Conservation (phyloP, 1,140 invertebrate species). For the Araneus ventricosus region DNA sequence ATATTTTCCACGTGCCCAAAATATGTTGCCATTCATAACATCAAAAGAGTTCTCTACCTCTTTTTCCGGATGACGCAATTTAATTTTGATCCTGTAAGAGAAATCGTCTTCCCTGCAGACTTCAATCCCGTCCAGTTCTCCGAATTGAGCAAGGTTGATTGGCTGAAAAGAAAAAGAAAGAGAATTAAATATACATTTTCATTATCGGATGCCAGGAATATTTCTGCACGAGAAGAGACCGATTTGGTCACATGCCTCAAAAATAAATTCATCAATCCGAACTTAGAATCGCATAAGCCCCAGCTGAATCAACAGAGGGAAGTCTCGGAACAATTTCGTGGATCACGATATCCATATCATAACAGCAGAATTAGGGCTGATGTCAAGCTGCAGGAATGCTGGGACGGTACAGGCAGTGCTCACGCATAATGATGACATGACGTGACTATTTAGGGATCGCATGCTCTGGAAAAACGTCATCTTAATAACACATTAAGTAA, state of each 20-base stretch:
- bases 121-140: constrained; percentile 80
- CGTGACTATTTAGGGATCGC: not conserved
- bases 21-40: not conserved
- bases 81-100: constrained; percentile 82
- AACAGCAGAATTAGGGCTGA: constrained; percentile 2
- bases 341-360: not conserved
- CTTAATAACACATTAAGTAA: not conserved
- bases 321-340: not conserved
- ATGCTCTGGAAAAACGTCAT: not conserved
- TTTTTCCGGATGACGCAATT: constrained; percentile 80
- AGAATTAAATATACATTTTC: constrained; percentile 24
- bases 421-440: not conserved
- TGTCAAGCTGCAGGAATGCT: not conserved
- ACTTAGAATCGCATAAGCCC: not conserved
- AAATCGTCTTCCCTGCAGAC: constrained; percentile 88
- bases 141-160: constrained; percentile 73
- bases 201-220: constrained; percentile 11
- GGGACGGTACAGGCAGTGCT: not conserved
- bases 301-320: not conserved
- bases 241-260: not conserved
- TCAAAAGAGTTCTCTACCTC: constrained; percentile 78
- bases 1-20: too few species aligned
- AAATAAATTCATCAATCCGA: constrained; percentile 13
- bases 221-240: not conserved
- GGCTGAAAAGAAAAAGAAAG: constrained; percentile 68